These are phyloP conservation scores for Amphipyra tragopoginis DNA, from an alignment of 2,888 invertebrate genomes.

Conservation along the genomic window DNA sequence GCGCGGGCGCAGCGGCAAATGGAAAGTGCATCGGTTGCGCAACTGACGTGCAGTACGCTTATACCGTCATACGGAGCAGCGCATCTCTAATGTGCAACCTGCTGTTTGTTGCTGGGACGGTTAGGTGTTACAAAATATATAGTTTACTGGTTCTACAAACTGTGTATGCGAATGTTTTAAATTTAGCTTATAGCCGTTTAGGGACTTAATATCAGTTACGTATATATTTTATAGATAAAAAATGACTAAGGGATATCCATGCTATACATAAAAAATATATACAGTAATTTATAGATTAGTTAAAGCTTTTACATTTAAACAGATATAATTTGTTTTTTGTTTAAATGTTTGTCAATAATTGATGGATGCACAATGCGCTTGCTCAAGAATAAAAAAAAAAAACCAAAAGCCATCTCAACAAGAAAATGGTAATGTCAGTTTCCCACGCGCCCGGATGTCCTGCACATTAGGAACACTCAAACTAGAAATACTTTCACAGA, in stretches of 20 bases:
- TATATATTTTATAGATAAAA: too few species aligned
- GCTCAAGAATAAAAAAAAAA: background rate
- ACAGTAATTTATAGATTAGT: too few species aligned
- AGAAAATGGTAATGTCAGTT: constrained; percentile 29
- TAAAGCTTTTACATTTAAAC: too few species aligned
- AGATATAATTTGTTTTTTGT: too few species aligned
- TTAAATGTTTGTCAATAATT: too few species aligned
- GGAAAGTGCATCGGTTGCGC: constrained; percentile 86
- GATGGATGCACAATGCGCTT: background rate
- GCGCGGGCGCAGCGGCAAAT: constrained; percentile 68
- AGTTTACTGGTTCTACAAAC: constrained; percentile 15
- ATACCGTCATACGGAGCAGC: constrained; percentile 30
- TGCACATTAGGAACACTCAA: constrained; percentile 59
- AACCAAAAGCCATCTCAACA: background rate
- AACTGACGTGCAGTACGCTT: constrained; percentile 66
- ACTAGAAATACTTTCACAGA: constrained; percentile 64
- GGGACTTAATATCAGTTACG: too few species aligned
- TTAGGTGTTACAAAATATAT: constrained; percentile 42
- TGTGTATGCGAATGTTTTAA: constrained; percentile 1
- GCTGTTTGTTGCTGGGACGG: constrained; percentile 29
- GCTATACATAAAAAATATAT: too few species aligned
- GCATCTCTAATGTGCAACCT: constrained; percentile 55
- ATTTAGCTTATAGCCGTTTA: too few species aligned
- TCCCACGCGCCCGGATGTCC: constrained; percentile 78
- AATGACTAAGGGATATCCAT: too few species aligned